Conservation (phyloP, 2,888 invertebrate species). For the Mythimna pallens region DNA sequence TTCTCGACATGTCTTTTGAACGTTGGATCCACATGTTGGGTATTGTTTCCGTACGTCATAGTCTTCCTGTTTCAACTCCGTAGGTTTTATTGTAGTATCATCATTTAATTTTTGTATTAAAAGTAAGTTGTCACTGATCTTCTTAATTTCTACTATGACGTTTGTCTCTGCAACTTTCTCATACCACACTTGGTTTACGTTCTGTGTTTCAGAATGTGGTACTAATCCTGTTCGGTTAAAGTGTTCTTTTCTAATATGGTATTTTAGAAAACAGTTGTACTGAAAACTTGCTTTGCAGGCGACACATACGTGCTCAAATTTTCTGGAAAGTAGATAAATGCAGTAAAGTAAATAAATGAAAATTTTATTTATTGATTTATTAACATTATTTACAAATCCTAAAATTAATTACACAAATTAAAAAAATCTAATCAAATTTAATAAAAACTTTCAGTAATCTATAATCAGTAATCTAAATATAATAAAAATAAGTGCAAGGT, state of each 20-base stretch:
- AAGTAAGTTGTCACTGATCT: conserved; percentile 69
- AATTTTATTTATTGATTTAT: no score
- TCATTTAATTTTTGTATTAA: conserved; percentile 70
- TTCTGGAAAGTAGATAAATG: conserved; percentile 13
- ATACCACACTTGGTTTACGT: conserved; percentile 79
- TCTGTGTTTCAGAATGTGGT: conserved; percentile 67
- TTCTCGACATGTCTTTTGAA: no score
- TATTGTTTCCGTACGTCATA: conserved; percentile 68
- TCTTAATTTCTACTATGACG: conserved; percentile 75
- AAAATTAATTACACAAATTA: no score
- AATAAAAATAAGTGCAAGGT: no score
- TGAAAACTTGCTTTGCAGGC: conserved; percentile 69
- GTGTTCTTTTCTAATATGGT: conserved; percentile 76
- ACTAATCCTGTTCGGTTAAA: conserved; percentile 72
- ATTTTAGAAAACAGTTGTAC: conserved; percentile 59
- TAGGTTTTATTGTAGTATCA: conserved; percentile 56
- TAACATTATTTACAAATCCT: no score
- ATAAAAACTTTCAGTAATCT: no score
- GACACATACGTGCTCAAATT: conserved; percentile 60
- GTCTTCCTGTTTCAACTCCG: not conserved
- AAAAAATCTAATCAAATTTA: no score
- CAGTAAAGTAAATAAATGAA: no score
- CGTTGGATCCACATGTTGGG: conserved; percentile 8
- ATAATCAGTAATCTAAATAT: no score
- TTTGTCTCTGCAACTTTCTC: conserved; percentile 77